Evolutionary conservation across 2,797 vertebrate species (phyloP).

Genomic region (Crocidura indochinensis): DNA sequence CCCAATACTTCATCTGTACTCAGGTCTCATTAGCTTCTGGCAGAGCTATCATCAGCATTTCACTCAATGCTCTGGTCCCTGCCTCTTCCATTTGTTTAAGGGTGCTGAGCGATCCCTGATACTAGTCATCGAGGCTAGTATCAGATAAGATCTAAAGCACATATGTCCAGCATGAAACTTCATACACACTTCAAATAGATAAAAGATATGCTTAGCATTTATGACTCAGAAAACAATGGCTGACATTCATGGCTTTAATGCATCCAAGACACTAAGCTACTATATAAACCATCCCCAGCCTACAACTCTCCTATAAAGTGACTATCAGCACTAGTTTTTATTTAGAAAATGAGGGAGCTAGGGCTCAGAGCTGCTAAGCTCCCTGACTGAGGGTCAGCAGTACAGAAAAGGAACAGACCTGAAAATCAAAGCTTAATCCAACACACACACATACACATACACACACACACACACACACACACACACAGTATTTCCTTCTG

Average conservation of each 20-base stretch:
- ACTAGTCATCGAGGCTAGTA: not conserved
- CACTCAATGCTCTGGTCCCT: not conserved
- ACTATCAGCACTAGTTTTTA: not conserved
- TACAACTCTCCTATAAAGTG: not conserved
- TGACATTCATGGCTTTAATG: not conserved
- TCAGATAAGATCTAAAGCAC: not conserved
- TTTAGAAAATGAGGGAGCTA: conserved; percentile 3
- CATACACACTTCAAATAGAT: not conserved
- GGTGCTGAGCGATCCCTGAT: not conserved
- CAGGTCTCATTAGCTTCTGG: not conserved
- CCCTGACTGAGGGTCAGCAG: not conserved
- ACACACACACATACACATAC: not conserved
- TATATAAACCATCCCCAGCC: not conserved
- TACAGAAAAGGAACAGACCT: not conserved
- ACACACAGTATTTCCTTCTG: not conserved
- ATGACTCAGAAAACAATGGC: not conserved
- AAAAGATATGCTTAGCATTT: not conserved
- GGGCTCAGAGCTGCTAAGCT: not conserved
- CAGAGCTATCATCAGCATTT: not conserved
- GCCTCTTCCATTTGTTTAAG: not conserved
- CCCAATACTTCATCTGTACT: conserved; percentile 10
- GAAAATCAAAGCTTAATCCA: conserved; percentile 35
- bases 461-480: not conserved
- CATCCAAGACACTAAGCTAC: not conserved
- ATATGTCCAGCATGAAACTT: not conserved